Evolutionary conservation across 2,797 vertebrate species (phyloP), one percentile per base, ranked within the genome.

Genomic region (Hydrophis major): DNA sequence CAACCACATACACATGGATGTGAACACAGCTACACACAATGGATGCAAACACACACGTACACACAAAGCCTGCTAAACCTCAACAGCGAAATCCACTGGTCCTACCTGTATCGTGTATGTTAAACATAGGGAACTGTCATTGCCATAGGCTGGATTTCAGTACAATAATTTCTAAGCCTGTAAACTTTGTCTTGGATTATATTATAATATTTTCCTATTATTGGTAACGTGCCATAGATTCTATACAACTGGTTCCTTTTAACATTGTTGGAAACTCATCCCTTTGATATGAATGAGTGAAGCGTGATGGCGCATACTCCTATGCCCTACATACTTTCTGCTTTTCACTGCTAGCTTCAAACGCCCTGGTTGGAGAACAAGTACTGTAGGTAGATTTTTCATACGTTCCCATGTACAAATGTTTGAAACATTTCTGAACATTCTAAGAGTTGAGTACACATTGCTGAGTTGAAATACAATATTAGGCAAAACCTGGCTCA

Each of bases 91-190:
- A 32, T 6, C 20, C 18, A 8, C 5, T 4, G 27, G 42, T 47
- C 18, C 32, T 11, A 27, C 6, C 8, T 27, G 42, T 28, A 16
- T 16, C 60, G 37, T n/a, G 12, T 28, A 32, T 60, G 78, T 27
- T 11, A 55, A 53, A 8, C 11, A 66, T 4, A 87, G 22, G 18
- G 55, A 56, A 60, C 14, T 42, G 53, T 22, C 28, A 32, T 8
- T 16, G 8, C 25, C 91, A 94, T 59, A 91, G 86, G 88, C 87
- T 93, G 89, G 93, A 94, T 37, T 20, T 50, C 89, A 57, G 50
- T 91, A 94, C 93, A 96, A 94, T 93, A 95, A 92, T 95, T 0
- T 0, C 91, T 89, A 57, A 37, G 3, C 32, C 18, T 78, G 32
- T 42, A 32, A 78, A 18, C 18, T 37, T 42, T 42, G 20, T 78